Evolutionary conservation across 2,113 vertebrate species (phyloP).

Genomic region (Copsychus sechellarum): DNA sequence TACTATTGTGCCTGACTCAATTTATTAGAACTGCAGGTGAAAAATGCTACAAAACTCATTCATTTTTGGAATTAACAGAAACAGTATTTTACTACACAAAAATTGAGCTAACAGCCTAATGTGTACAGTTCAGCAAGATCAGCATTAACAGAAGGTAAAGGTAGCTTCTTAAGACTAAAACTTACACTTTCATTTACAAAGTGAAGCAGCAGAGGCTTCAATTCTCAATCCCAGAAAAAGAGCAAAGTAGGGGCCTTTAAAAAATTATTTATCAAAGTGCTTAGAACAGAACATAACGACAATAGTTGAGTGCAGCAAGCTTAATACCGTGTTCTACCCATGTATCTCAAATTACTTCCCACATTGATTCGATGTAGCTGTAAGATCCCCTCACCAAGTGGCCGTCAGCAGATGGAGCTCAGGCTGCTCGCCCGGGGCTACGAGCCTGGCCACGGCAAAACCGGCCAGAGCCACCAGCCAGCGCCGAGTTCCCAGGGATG

Average conservation of each 20-base stretch:
- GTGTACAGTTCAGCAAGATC: neutral
- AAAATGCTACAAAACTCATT: neutral
- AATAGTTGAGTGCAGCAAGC: neutral
- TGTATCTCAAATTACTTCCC: neutral
- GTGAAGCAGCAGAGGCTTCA: neutral
- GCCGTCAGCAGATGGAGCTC: neutral
- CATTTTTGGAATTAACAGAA: neutral
- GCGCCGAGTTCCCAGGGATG: neutral
- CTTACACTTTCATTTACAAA: neutral
- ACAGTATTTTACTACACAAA: neutral
- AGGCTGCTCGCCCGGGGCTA: neutral
- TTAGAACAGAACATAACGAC: neutral
- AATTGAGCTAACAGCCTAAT: neutral
- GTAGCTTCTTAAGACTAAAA: neutral
- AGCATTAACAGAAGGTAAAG: neutral
- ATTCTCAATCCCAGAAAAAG: neutral
- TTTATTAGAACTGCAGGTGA: neutral
- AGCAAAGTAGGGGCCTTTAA: neutral
- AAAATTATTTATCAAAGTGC: neutral
- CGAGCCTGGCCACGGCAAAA: neutral
- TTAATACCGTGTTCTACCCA: neutral
- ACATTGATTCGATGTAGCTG: neutral
- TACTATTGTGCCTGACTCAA: accelerated
- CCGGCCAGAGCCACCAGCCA: neutral
- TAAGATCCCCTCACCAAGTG: neutral